A percentile compares a stretch with the other conserved stretches of the same genome.
Evolutionary conservation across 2,888 invertebrate species (phyloP).

Genomic region (Abscondita cerata): DNA sequence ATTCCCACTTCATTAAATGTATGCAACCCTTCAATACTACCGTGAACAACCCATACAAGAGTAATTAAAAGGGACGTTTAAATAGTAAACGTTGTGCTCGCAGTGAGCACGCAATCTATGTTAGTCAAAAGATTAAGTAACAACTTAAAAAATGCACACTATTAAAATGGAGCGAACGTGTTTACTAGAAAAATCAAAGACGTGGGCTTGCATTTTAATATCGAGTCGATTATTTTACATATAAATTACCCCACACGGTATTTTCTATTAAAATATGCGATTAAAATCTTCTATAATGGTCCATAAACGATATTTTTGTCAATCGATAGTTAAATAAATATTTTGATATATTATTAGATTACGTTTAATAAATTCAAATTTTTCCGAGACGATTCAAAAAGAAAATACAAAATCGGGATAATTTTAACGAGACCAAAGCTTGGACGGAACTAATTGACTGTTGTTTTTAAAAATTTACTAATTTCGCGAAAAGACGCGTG

Average conservation of each 20-base stretch:
- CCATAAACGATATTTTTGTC: slow-evolving; percentile 48
- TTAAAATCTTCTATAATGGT: slow-evolving; percentile 45
- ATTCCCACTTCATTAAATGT: too few species aligned
- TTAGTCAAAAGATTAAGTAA: background rate
- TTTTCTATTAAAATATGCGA: slow-evolving; percentile 47
- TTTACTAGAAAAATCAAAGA: slow-evolving; percentile 42
- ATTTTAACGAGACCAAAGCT: slow-evolving; percentile 50
- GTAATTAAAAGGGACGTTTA: too few species aligned
- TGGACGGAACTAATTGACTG: slow-evolving; percentile 52
- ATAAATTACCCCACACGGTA: slow-evolving; percentile 45
- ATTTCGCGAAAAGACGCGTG: slow-evolving; percentile 47
- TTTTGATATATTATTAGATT: slow-evolving; percentile 37
- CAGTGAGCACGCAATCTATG: too few species aligned
- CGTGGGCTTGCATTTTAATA: slow-evolving; percentile 51
- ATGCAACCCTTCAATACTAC: too few species aligned
- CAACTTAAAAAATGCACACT: slow-evolving; percentile 13
- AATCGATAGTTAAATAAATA: slow-evolving; percentile 42
- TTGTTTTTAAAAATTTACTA: slow-evolving; percentile 51
- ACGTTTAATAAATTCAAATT: slow-evolving; percentile 39
- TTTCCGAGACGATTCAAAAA: too few species aligned
- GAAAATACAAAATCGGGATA: slow-evolving; percentile 44
- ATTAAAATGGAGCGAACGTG: slow-evolving; percentile 37
- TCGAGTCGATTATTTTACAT: slow-evolving; percentile 49
- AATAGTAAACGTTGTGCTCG: too few species aligned
- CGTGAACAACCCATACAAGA: too few species aligned